These are phyloP conservation scores for Magallana gigas DNA, from an alignment of 1,140 invertebrate species.

Conservation along the genomic window DNA sequence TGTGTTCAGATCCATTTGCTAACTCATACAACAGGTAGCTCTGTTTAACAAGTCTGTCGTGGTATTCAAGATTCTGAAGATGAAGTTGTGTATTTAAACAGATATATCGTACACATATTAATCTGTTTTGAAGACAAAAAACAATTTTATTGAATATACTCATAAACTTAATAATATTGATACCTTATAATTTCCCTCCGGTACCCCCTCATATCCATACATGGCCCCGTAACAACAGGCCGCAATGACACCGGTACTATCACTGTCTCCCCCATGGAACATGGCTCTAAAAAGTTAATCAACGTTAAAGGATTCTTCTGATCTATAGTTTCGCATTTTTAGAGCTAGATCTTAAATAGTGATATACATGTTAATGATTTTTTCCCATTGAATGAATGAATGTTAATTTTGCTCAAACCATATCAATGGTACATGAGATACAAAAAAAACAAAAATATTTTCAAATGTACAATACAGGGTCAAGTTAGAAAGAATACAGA, in stretches of 20 bases:
- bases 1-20: background rate
- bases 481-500: no score
- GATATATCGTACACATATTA: no score
- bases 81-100: background rate
- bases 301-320: no score
- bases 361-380: no score
- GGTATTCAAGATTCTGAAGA: slow-evolving; percentile 60
- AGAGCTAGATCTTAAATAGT: no score
- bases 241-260: slow-evolving; percentile 78
- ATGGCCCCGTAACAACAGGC: slow-evolving; percentile 77
- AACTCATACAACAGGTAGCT: slow-evolving; percentile 41
- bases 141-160: background rate
- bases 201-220: slow-evolving; percentile 72
- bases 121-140: no score
- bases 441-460: no score
- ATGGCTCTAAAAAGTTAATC: slow-evolving; percentile 61
- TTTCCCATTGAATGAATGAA: no score
- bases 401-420: no score
- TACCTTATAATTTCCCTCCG: slow-evolving; percentile 40
- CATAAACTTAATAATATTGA: background rate
- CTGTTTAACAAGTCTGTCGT: slow-evolving; percentile 52
- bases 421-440: no score
- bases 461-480: no score
- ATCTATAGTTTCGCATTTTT: no score
- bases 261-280: slow-evolving; percentile 77